Base-by-base conservation (phyloP, 2,888 invertebrate genomes). In the Diplazon laetatorius region DNA sequence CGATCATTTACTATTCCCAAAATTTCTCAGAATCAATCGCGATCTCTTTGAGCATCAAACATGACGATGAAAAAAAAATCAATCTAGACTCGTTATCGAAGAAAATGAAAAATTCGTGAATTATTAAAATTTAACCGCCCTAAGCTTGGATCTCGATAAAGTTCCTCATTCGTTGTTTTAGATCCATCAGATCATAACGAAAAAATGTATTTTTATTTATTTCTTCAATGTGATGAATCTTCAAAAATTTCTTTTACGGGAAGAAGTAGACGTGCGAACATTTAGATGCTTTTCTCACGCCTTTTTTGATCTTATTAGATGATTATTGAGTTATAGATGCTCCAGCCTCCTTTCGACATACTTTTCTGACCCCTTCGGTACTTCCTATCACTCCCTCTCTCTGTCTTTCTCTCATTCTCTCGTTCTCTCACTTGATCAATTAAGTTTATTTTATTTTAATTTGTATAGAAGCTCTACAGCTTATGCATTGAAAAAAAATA, bases 261-360 rank as follows among this genome's bases (percentile, higher is more conserved):
- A 78, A 75, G 75, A 75, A 62, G 66, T 75, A 68, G 66, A 78
- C 78, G 78, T 75, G 78, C 78, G 75, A 78, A 78, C 78, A 78
- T 69, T 78, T 75, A n/a, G 44, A 78, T 75, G 78, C 78, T 78
- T 78, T 60, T 78, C 25, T 75, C 78, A 78, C 75, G 57, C 42
- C 75, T 71, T 75, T 55, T 59, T 75, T 75, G 25, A 62, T 44
- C 66, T 55, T 78, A 62, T 66, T 78, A 78, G 75, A 75, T 37
- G 66, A 78, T 62, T 62, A 14, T 75, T 75, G 20, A 66, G 59
- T 75, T 78, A 55, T 80, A 81, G 81, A 78, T 71, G 78, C 78
- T 78, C 72, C 68, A 50, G 63, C 65, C 68, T 72, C 65, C 48
- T 69, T 62, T 75, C 35, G 57, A 25, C 25, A 46, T 72, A 65